Conservation (phyloP, 37 sponge, comb jelly and placozoan species). For the Dysidea cf. avara region DNA sequence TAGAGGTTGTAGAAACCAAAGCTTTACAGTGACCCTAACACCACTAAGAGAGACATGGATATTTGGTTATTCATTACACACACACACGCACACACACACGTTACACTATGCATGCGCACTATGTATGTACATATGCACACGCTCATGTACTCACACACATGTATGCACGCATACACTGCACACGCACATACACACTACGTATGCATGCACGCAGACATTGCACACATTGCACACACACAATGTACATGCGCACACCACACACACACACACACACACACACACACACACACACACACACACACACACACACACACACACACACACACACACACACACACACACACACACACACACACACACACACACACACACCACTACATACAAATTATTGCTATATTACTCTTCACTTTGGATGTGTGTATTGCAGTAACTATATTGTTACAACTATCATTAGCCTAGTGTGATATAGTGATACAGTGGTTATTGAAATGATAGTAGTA, state of each 20-base stretch:
- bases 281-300: slow-evolving; percentile 24
- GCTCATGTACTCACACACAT: background rate
- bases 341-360: slow-evolving; percentile 15
- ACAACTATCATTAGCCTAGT: too few relatives aligned
- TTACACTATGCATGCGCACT: background rate
- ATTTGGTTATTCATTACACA: too few relatives aligned
- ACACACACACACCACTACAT: slow-evolving; percentile 26
- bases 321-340: background rate
- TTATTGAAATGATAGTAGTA: too few relatives aligned
- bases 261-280: slow-evolving; percentile 24
- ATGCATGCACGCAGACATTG: background rate
- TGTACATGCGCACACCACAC: slow-evolving; percentile 11
- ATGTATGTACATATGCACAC: too few relatives aligned
- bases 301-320: slow-evolving; percentile 32
- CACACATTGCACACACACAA: background rate
- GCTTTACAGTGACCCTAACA: too few relatives aligned
- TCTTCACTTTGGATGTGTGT: too few relatives aligned
- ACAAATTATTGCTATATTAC: background rate
- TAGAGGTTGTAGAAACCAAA: too few relatives aligned
- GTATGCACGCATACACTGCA: slow-evolving; percentile 1
- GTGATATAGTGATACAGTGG: too few relatives aligned
- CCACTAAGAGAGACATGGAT: too few relatives aligned
- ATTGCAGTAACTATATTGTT: too few relatives aligned
- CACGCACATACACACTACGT: slow-evolving; percentile 9
- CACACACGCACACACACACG: background rate